phyloP scores from a whole-genome alignment of 1,140 invertebrate genomes.

The Cheumatopsyche charites region DNA sequence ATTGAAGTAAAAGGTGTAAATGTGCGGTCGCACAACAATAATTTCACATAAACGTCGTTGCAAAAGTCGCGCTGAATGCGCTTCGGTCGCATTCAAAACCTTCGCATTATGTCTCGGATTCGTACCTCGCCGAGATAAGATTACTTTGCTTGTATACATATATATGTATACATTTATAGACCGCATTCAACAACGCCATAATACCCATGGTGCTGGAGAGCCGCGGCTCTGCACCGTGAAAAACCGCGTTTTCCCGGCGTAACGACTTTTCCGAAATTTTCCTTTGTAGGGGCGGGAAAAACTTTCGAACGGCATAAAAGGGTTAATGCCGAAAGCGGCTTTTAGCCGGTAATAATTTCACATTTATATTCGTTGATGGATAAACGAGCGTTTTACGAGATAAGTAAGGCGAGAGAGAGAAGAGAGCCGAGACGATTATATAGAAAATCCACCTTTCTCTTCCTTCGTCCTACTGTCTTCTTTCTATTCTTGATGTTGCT shows the following conservation, averaged over 20 bases:
- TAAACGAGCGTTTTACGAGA: conserved; percentile 25
- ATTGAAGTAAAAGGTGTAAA: too few relatives aligned
- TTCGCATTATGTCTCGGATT: too few relatives aligned
- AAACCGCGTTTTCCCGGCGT: conserved; percentile 20
- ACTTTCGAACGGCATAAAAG: conserved; percentile 23
- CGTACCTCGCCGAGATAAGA: neutral
- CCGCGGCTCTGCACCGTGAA: neutral
- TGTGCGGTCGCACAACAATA: too few relatives aligned
- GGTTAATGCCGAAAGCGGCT: conserved; percentile 27
- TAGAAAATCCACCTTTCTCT: conserved; percentile 5
- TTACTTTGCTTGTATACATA: neutral
- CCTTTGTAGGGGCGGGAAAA: conserved; percentile 16
- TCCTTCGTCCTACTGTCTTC: neutral
- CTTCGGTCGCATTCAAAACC: too few relatives aligned
- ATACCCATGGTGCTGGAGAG: neutral
- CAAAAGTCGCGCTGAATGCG: too few relatives aligned
- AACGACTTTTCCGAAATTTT: conserved; percentile 30
- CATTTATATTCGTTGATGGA: conserved; percentile 20
- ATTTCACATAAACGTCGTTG: too few relatives aligned
- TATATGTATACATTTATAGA: too few relatives aligned
- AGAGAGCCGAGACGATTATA: conserved; percentile 15
- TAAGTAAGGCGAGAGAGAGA: conserved; percentile 8
- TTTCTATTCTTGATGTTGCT: neutral
- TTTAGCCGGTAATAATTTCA: conserved; percentile 28
- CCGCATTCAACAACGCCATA: too few relatives aligned